phyloP scores from a whole-genome alignment of 2,797 vertebrate genomes.

The Cossypha caffra region DNA sequence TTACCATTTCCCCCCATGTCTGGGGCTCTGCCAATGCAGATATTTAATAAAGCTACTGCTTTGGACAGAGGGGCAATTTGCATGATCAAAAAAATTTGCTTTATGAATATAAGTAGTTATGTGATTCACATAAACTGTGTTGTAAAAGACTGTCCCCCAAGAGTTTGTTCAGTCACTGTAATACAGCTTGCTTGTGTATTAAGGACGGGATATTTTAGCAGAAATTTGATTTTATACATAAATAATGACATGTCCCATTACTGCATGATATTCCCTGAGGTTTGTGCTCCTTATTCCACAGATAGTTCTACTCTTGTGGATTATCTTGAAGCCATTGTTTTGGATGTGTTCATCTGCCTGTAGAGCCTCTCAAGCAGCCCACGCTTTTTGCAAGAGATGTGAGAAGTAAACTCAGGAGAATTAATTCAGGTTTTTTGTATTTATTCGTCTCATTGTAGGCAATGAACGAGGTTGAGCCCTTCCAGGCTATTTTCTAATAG shows the following conservation, averaged over 20 bases:
- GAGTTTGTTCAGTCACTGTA: background rate
- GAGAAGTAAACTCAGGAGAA: background rate
- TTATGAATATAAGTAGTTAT: background rate
- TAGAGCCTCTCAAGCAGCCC: background rate
- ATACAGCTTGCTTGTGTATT: background rate
- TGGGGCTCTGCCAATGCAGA: background rate
- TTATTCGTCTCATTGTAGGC: background rate
- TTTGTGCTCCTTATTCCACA: background rate
- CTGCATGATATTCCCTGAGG: background rate
- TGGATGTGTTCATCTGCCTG: background rate
- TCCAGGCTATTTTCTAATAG: background rate
- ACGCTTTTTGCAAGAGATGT: background rate
- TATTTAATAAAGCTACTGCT: background rate
- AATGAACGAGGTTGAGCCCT: background rate
- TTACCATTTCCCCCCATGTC: background rate
- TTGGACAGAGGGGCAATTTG: background rate
- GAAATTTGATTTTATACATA: background rate
- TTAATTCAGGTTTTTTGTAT: background rate
- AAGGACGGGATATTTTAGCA: background rate
- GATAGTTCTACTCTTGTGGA: background rate
- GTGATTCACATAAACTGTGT: background rate
- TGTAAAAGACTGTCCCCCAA: background rate
- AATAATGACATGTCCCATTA: background rate
- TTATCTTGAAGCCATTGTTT: background rate
- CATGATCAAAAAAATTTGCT: background rate